phyloP scores from a whole-genome alignment of 2,113 vertebrate species.

The Tapirus terrestris region DNA sequence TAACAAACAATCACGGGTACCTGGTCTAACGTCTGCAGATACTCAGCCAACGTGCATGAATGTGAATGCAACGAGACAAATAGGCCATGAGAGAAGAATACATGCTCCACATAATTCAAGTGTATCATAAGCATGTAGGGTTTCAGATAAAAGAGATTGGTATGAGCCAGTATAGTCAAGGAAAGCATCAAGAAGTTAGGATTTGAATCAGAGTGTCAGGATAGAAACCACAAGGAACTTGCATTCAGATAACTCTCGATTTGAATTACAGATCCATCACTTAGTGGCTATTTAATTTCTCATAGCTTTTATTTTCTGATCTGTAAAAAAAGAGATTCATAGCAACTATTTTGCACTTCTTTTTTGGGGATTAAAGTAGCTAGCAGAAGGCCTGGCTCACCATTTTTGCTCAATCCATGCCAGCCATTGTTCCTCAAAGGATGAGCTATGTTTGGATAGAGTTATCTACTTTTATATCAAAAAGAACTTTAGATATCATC shows the following conservation, averaged over 20 bases:
- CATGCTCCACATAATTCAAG: background rate
- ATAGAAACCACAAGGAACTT: background rate
- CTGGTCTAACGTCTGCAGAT: background rate
- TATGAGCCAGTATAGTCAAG: background rate
- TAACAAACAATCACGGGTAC: background rate
- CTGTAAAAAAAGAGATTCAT: background rate
- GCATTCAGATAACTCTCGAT: background rate
- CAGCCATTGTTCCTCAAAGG: background rate
- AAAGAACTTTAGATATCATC: slow-evolving; percentile 4
- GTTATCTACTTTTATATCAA: background rate
- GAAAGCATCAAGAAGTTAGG: background rate
- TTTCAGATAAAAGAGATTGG: slow-evolving; percentile 26
- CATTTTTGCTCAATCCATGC: background rate
- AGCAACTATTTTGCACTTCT: background rate
- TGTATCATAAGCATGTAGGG: background rate
- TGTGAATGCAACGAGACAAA: slow-evolving; percentile 47
- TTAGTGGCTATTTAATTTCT: slow-evolving; percentile 27
- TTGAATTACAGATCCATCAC: slow-evolving; percentile 18
- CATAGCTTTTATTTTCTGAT: slow-evolving; percentile 42
- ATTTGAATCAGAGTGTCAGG: background rate
- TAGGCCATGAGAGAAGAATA: background rate
- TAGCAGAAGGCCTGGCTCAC: background rate
- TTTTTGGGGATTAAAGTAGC: background rate
- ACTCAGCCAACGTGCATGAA: background rate
- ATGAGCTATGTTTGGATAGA: background rate